Conservation (phyloP, 2,888 invertebrate genomes). For the Masnerella sp. region DNA sequence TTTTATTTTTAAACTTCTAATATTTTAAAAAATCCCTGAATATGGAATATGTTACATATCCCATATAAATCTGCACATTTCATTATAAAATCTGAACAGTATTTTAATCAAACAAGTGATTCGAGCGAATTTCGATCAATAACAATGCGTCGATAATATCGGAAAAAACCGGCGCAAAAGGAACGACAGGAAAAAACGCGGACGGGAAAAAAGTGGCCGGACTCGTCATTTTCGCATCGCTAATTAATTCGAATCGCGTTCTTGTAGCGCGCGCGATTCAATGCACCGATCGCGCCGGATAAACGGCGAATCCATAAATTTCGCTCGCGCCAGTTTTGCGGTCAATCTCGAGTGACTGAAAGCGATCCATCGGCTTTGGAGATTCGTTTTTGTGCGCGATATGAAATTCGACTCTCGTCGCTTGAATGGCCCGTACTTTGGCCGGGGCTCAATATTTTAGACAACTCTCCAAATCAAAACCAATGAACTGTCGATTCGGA, state of each 20-base stretch:
- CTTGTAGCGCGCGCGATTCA: slow-evolving; percentile 25
- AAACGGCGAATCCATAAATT: slow-evolving; percentile 58
- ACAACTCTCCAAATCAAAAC: slow-evolving; percentile 51
- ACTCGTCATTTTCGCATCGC: slow-evolving; percentile 31
- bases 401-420: slow-evolving; percentile 50
- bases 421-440: slow-evolving; percentile 42
- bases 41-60: too few relatives aligned
- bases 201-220: slow-evolving; percentile 18
- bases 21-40: too few relatives aligned
- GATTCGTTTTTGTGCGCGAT: slow-evolving; percentile 51
- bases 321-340: slow-evolving; percentile 53
- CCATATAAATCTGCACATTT: too few relatives aligned
- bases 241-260: slow-evolving; percentile 52
- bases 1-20: too few relatives aligned
- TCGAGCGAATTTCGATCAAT: slow-evolving; percentile 34
- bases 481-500: slow-evolving; percentile 44
- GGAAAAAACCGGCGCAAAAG: too few relatives aligned
- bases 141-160: slow-evolving; percentile 28
- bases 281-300: slow-evolving; percentile 38
- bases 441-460: slow-evolving; percentile 44
- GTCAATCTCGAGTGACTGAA: slow-evolving; percentile 48
- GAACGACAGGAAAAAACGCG: slow-evolving; percentile 18
- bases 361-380: slow-evolving; percentile 54
- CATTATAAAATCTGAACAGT: too few relatives aligned
- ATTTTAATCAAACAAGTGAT: neutral